Percentiles rank a stretch among this genome's conserved stretches.
Evolutionary conservation across 1,140 invertebrate genomes (phyloP).

Genomic region (Diachasmimorpha longicaudata): DNA sequence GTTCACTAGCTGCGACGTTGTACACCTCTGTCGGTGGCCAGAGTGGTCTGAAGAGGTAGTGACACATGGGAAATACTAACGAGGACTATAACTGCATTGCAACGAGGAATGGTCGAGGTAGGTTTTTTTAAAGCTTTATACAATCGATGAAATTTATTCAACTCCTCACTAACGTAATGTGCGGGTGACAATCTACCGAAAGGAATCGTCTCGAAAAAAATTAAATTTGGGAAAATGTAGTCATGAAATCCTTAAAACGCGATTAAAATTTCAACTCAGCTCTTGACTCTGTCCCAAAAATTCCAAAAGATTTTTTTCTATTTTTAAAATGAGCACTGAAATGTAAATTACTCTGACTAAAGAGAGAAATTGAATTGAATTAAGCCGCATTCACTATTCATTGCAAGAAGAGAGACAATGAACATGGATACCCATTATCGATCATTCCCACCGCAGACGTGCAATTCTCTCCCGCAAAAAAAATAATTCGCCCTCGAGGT

Average conservation of each 20-base stretch:
- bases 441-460: neutral
- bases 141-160: neutral
- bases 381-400: too few relatives aligned
- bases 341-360: too few relatives aligned
- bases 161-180: neutral
- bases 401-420: too few relatives aligned
- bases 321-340: too few relatives aligned
- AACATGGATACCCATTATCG: neutral
- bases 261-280: too few relatives aligned
- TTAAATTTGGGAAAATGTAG: too few relatives aligned
- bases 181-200: neutral
- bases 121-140: neutral
- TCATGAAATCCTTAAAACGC: too few relatives aligned
- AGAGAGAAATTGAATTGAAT: neutral
- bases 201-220: neutral
- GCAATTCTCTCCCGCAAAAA: neutral
- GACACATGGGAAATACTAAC: constrained; percentile 35
- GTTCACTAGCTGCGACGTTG: constrained; percentile 20
- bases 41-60: constrained; percentile 20
- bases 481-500: neutral
- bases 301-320: too few relatives aligned
- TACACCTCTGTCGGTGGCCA: neutral
- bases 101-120: neutral
- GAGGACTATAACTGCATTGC: constrained; percentile 19
- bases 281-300: too few relatives aligned